Percentiles rank a stretch among this genome's conserved stretches.
Evolutionary conservation across 2,113 vertebrate genomes (phyloP).

Genomic region (Alligator sinensis): DNA sequence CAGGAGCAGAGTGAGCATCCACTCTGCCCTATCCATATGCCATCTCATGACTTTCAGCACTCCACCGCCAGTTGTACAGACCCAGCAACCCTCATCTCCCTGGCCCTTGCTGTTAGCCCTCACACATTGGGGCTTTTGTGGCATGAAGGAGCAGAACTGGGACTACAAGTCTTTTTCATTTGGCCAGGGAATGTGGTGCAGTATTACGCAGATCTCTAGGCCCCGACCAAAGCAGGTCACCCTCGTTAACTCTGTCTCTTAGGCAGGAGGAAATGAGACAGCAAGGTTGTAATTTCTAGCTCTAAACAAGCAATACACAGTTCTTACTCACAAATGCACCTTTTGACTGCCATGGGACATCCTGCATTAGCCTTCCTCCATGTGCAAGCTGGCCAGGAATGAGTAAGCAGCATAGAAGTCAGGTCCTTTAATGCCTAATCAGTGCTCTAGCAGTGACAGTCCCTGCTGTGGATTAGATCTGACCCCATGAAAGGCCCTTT

Average conservation of each 20-base stretch:
- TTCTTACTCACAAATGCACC: neutral
- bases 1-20: neutral
- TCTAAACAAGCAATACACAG: neutral
- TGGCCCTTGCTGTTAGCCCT: no score
- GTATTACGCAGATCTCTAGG: neutral
- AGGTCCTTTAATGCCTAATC: neutral
- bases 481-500: no score
- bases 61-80: no score
- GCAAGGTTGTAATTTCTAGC: constrained; percentile 50
- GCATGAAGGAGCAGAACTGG: neutral
- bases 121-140: neutral
- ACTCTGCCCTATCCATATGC: neutral
- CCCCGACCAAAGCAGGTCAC: constrained; percentile 49
- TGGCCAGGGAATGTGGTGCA: constrained; percentile 27
- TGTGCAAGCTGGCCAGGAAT: neutral
- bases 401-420: neutral
- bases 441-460: neutral
- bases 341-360: neutral
- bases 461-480: no score
- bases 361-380: neutral
- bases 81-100: neutral
- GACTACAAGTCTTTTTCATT: neutral
- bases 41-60: neutral
- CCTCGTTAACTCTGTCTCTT: constrained; percentile 56
- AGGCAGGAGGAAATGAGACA: neutral